Percentiles rank a stretch among this genome's conserved stretches.
Conservation (phyloP, 2,797 vertebrate genomes). For the Acanthornis magna region DNA sequence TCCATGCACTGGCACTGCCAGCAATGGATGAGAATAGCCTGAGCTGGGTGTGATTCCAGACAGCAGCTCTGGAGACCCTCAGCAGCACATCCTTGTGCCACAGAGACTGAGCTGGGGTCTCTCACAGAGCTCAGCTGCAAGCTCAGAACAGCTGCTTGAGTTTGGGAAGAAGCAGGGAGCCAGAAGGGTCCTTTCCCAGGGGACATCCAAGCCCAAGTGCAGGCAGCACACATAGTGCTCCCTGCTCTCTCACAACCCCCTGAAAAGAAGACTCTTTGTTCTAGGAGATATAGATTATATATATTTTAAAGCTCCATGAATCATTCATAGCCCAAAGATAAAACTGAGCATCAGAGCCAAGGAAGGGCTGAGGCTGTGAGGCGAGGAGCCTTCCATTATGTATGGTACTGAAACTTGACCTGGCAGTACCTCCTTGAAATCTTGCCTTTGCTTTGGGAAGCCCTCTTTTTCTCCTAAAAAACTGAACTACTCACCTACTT, state of each 20-base stretch:
- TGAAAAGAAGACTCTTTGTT: constrained; percentile 64
- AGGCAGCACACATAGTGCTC: not conserved
- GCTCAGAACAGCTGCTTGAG: constrained; percentile 50
- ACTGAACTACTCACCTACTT: not conserved
- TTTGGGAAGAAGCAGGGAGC: constrained; percentile 57
- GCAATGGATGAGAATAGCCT: not conserved
- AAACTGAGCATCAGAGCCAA: constrained; percentile 48
- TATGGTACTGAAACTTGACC: constrained; percentile 39
- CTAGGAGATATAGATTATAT: constrained; percentile 63
- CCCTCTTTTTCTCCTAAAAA: not conserved
- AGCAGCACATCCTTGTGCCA: not conserved
- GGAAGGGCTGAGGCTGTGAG: not conserved
- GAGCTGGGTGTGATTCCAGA: not conserved
- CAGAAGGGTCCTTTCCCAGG: constrained; percentile 27
- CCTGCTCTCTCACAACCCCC: not conserved
- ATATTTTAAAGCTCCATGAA: constrained; percentile 70
- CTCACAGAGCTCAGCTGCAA: constrained; percentile 11
- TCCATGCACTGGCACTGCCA: not conserved
- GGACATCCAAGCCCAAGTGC: constrained; percentile 3
- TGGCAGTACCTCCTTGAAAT: not conserved
- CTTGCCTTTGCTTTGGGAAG: not conserved
- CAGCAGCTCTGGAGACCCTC: not conserved
- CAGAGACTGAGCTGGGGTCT: not conserved
- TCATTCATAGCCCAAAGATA: constrained; percentile 72
- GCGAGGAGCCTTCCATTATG: constrained; percentile 39